phyloP scores from a whole-genome alignment of 2,888 invertebrate species.

The Andrena praecox region DNA sequence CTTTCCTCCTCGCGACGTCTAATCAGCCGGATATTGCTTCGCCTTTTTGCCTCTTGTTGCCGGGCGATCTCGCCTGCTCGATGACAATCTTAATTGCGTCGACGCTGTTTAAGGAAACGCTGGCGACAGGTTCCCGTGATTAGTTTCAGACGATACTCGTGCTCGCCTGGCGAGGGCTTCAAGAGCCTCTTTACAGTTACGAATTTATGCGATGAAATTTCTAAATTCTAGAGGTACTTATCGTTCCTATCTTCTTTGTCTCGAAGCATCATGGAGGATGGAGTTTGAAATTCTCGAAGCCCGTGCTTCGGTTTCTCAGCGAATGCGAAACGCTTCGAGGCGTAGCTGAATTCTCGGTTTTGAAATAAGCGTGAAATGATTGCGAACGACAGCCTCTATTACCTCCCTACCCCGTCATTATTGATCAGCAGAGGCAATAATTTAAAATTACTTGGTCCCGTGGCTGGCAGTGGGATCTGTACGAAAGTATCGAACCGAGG shows the following conservation, averaged over 20 bases:
- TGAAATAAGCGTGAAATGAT: conserved; percentile 20
- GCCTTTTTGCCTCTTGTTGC: conserved; percentile 11
- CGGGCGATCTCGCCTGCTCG: background rate
- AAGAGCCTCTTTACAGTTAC: background rate
- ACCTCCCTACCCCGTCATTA: conserved; percentile 30
- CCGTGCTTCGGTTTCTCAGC: conserved; percentile 4
- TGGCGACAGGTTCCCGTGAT: conserved; percentile 5
- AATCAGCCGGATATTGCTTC: conserved; percentile 45
- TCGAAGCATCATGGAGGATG: background rate
- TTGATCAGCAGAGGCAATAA: conserved; percentile 36
- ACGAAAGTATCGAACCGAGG: conserved; percentile 14
- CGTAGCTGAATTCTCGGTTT: conserved; percentile 20
- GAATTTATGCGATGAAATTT: too few relatives aligned
- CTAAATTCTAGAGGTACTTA: too few relatives aligned
- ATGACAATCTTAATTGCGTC: conserved; percentile 21
- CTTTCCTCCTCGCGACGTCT: conserved; percentile 25
- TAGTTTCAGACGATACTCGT: background rate
- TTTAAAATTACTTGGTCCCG: conserved; percentile 33
- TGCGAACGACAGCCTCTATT: conserved; percentile 31
- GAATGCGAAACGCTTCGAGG: background rate
- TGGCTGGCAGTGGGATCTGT: background rate
- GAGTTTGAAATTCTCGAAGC: conserved; percentile 16
- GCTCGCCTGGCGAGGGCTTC: background rate
- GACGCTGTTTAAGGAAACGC: background rate
- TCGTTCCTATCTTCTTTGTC: background rate